Evolutionary conservation across 2,888 invertebrate genomes (phyloP).

Genomic region (Macropis europaea): DNA sequence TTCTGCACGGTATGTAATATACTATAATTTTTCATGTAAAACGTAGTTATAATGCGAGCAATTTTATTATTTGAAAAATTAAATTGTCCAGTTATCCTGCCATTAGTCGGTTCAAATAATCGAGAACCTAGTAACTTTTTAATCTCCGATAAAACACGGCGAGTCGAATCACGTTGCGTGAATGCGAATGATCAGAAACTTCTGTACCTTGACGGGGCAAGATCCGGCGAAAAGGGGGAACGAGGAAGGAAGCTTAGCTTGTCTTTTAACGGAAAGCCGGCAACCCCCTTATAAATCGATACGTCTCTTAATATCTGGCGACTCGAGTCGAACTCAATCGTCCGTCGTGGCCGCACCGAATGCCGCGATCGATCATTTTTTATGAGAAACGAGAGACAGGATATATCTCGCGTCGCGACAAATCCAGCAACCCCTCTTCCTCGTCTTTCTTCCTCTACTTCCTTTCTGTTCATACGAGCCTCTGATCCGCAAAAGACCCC

Average conservation of each 20-base stretch:
- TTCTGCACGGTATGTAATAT: too few species aligned
- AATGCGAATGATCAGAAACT: too few species aligned
- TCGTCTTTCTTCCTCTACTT: constrained; percentile 15
- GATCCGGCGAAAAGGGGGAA: constrained; percentile 22
- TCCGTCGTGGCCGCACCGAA: constrained; percentile 23
- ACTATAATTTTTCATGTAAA: too few species aligned
- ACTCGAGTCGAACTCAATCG: constrained; percentile 52
- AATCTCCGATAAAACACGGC: too few species aligned
- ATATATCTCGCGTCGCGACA: constrained; percentile 50
- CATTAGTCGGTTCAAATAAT: too few species aligned
- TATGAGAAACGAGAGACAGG: constrained; percentile 61
- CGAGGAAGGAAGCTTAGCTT: constrained; percentile 18
- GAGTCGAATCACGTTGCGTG: too few species aligned
- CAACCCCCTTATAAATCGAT: constrained; percentile 52
- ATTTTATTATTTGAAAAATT: too few species aligned
- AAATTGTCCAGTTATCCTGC: too few species aligned
- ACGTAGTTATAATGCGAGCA: too few species aligned
- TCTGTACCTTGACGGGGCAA: constrained; percentile 23
- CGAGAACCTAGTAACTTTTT: too few species aligned
- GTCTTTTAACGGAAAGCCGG: constrained; percentile 30
- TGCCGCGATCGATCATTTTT: constrained; percentile 69
- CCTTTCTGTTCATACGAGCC: constrained; percentile 31
- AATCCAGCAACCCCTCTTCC: constrained; percentile 40
- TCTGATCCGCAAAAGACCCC: constrained; percentile 47
- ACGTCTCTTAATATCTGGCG: constrained; percentile 53